Percentiles rank a stretch among this genome's conserved stretches.
Evolutionary conservation across 2,113 vertebrate species (phyloP).

Genomic region (Benitochromis conjunctus): DNA sequence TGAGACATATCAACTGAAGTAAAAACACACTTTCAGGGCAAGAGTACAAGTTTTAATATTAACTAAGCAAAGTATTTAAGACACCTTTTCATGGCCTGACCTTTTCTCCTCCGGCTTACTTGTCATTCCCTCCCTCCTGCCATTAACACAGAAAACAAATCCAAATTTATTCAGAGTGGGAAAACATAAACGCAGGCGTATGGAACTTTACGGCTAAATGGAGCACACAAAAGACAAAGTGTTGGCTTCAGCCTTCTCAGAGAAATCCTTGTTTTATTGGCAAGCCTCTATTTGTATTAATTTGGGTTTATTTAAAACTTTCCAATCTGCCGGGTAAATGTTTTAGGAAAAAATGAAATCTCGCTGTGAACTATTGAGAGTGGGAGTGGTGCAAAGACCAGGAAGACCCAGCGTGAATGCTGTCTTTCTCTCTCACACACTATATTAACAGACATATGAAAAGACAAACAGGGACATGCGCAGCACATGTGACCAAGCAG

Average conservation of each 20-base stretch:
- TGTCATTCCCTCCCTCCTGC: conserved; percentile 35
- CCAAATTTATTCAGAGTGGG: conserved; percentile 35
- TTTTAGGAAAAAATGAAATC: conserved; percentile 59
- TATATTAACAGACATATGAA: conserved; percentile 18
- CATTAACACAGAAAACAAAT: conserved; percentile 55
- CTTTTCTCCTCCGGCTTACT: conserved; percentile 38
- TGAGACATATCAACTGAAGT: background rate
- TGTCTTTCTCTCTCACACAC: background rate
- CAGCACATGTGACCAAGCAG: background rate
- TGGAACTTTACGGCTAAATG: conserved; percentile 43
- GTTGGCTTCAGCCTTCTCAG: conserved; percentile 22
- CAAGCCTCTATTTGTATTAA: conserved; percentile 44
- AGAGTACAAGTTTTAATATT: conserved; percentile 32
- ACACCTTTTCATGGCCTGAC: conserved; percentile 48
- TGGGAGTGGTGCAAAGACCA: conserved; percentile 14
- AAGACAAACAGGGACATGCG: background rate
- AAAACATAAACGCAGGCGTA: conserved; percentile 39
- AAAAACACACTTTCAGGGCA: conserved; percentile 12
- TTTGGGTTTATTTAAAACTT: conserved; percentile 52
- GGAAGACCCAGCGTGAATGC: conserved; percentile 23
- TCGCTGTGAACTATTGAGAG: conserved; percentile 21
- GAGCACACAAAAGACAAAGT: conserved; percentile 48
- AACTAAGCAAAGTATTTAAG: conserved; percentile 32
- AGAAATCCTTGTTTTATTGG: conserved; percentile 50
- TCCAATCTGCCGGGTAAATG: conserved; percentile 42